Evolutionary conservation across 1,140 invertebrate genomes (phyloP), one percentile per base, ranked within the genome.

Genomic region (Aplysia californica): DNA sequence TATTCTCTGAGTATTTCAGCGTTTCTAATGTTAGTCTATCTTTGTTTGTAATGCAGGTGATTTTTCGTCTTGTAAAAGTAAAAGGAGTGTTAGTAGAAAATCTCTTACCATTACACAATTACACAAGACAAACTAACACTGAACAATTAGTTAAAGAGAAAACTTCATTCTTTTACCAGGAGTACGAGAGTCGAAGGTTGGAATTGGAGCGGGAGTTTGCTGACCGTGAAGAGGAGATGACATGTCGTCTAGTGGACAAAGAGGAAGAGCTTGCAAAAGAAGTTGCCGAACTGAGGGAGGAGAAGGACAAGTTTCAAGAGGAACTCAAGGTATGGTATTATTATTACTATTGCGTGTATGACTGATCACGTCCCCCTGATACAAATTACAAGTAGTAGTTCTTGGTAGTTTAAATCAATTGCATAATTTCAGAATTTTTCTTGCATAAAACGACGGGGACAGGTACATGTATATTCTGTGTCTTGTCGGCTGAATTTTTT

Each of bases 241-340:
- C 84, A 44, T 75, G 72, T 29, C 41, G 67, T 1, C 41, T 80
- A 29, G 39, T 77, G n/a, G 55, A 77, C 21, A 73, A 79, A 55
- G 76, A 76, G 38, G 67, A 75, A 20, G 81, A 82, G 5, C 33
- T 87, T 29, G 76, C 80, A 29, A 75, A 31, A 38, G 76, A 85
- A 41, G 76, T 65, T 69, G 79, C 76, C 20, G 72, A 76, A 20
- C 80, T 88, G 61, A 69, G 82, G 56, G 78, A 50, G 26, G 84
- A 86, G 10, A 82, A 80, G 69, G 82, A 84, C 4, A 81, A 64
- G 21, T 87, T 88, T 64, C 77, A 83, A 2, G 55, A 75, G 1
- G 85, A 88, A 75, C 66, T 88, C 20, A 82, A 82, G 81, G 85
- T 86, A 78, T 55, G 66, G 64, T 31, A 10, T 18, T n/a, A 0